These are phyloP conservation scores for Paguma larvata DNA, from an alignment of 2,797 vertebrate species.

Conservation along the genomic window DNA sequence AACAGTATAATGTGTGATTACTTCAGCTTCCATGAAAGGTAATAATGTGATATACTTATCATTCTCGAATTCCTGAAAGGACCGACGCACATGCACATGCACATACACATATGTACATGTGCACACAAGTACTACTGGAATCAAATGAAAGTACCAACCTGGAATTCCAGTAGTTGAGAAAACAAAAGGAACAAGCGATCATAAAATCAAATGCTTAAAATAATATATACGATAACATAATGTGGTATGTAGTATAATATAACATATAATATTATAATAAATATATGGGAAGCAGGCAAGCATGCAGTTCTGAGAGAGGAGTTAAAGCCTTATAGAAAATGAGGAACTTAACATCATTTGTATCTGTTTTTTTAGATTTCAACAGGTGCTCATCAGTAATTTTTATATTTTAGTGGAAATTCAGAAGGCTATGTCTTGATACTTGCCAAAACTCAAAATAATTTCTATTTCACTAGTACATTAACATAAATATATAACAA, in stretches of 20 bases:
- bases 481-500: not conserved
- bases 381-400: not conserved
- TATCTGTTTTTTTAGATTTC: not conserved
- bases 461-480: constrained; percentile 37
- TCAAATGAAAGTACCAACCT: constrained; percentile 25
- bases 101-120: not conserved
- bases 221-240: not conserved
- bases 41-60: not conserved
- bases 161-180: constrained; percentile 44
- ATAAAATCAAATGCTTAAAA: constrained; percentile 3
- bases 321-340: constrained; percentile 27
- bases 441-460: constrained; percentile 11
- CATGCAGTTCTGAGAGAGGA: not conserved
- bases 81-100: not conserved
- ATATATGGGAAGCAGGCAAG: not conserved
- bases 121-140: not conserved
- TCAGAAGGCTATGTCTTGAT: not conserved
- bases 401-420: constrained; percentile 54
- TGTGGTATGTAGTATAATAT: not conserved
- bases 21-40: not conserved
- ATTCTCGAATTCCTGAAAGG: not conserved
- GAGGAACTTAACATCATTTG: not conserved
- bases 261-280: not conserved
- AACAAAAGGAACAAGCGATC: not conserved
- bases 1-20: not conserved